Percentiles rank a stretch among this genome's conserved stretches.
Conservation (phyloP, 2,113 vertebrate species). For the Paramormyrops kingsleyae region DNA sequence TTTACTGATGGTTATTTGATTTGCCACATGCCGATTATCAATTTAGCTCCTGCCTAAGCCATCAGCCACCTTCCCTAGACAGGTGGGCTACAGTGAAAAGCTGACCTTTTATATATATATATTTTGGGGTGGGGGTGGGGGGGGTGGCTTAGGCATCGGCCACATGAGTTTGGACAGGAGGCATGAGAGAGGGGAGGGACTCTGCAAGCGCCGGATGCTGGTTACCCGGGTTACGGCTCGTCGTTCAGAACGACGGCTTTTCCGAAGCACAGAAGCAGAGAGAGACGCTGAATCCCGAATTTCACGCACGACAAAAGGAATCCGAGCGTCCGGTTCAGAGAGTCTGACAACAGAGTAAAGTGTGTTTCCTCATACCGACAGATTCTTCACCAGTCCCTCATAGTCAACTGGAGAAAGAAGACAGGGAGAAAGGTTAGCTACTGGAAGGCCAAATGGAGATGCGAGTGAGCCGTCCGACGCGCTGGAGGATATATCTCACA, state of each 20-base stretch:
- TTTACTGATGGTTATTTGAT: neutral
- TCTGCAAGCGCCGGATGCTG: neutral
- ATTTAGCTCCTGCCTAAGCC: neutral
- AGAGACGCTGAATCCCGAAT: neutral
- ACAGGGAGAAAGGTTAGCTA: slow-evolving; percentile 23
- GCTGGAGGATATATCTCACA: slow-evolving; percentile 67
- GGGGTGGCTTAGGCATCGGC: neutral
- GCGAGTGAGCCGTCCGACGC: neutral
- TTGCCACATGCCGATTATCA: neutral
- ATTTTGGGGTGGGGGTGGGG: neutral
- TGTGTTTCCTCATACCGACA: slow-evolving; percentile 78
- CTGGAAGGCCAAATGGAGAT: neutral
- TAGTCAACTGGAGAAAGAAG: slow-evolving; percentile 75
- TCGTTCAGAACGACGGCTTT: neutral
- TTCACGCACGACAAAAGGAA: neutral
- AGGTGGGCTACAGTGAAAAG: neutral
- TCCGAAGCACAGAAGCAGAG: neutral
- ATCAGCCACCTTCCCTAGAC: neutral
- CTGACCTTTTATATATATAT: neutral
- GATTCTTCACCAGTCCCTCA: slow-evolving; percentile 76
- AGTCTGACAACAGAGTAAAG: neutral
- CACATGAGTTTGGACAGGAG: neutral
- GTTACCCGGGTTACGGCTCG: neutral
- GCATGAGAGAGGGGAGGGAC: neutral
- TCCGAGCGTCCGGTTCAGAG: neutral